phyloP scores from a whole-genome alignment of 2,113 vertebrate species.

The Cacatua alba region DNA sequence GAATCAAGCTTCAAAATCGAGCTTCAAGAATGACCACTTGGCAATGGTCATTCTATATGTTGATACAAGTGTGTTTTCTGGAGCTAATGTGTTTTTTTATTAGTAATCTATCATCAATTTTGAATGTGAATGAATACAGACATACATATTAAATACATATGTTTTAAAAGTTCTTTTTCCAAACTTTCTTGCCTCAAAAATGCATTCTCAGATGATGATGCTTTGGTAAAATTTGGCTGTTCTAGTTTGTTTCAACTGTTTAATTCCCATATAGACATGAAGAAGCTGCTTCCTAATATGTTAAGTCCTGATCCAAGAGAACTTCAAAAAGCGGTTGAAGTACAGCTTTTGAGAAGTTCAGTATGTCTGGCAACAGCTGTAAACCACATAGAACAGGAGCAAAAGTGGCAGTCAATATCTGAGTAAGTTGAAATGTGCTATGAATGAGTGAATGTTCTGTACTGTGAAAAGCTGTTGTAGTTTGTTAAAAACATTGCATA shows the following conservation, averaged over 20 bases:
- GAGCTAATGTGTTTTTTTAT: background rate
- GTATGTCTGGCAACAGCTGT: constrained; percentile 85
- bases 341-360: constrained; percentile 92
- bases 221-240: background rate
- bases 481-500: background rate
- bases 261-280: constrained; percentile 84
- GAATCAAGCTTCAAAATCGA: background rate
- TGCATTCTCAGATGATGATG: background rate
- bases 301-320: constrained; percentile 94
- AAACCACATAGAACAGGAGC: constrained; percentile 84
- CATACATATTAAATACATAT: background rate
- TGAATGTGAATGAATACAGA: background rate
- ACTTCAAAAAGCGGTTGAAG: constrained; percentile 96
- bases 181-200: background rate
- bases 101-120: background rate
- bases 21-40: background rate
- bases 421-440: constrained; percentile 81
- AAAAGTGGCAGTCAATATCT: constrained; percentile 80
- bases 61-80: background rate
- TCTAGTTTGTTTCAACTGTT: background rate
- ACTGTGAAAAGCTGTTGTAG: background rate
- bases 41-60: background rate
- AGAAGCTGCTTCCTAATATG: constrained; percentile 91
- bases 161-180: background rate
- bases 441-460: background rate